Base-by-base conservation (phyloP, 2,888 invertebrate genomes). In the Sympetrum striolatum region DNA sequence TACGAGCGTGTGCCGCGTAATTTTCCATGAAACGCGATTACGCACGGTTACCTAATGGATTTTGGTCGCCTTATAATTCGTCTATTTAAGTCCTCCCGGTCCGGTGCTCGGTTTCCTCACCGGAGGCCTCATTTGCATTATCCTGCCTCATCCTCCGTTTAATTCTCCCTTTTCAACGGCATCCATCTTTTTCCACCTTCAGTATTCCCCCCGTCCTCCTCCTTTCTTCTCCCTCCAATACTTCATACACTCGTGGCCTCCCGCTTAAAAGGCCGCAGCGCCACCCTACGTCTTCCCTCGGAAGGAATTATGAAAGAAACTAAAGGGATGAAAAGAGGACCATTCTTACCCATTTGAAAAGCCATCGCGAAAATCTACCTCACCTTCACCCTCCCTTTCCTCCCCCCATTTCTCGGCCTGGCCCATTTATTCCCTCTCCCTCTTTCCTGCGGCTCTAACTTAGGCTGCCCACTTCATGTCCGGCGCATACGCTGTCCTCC, bases 401-500 rank as follows among this genome's bases (percentile, higher is more conserved):
- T 73, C 25, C 31, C 8, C 25, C 73, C 31, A 73, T 73, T 31
- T 5, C 53, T 53, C 18, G 18, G 15, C 18, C 15, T 18, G 53
- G 31, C 31, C 73, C 73, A 73, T 73, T 73, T 73, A 25, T 25
- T 73, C 73, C 73, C 25, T 25, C 82, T 35, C 53, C 82, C 18
- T 53, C 82, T 60, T 86, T 60, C 60, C 86, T 37, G 22, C 22
- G 60, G 86, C 60, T 37, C 86, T 86, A 86, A 86, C 86, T 86
- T 60, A 86, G 86, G 60, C 86, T 86, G 86, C 86, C 86, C 86
- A 86, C 86, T 86, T 86, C 86, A 86, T 60, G 86, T 86, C 86
- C 86, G 37, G 60, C 86, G 64, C 86, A 86, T 37, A 60, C 60
- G 15, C 60, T 58, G 22, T 60, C 86, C 2, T 53, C 25, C 35